A percentile compares a stretch with the other conserved stretches of the same genome.
phyloP scores from a whole-genome alignment of 2,888 invertebrate species.

The Clivina fossor region DNA sequence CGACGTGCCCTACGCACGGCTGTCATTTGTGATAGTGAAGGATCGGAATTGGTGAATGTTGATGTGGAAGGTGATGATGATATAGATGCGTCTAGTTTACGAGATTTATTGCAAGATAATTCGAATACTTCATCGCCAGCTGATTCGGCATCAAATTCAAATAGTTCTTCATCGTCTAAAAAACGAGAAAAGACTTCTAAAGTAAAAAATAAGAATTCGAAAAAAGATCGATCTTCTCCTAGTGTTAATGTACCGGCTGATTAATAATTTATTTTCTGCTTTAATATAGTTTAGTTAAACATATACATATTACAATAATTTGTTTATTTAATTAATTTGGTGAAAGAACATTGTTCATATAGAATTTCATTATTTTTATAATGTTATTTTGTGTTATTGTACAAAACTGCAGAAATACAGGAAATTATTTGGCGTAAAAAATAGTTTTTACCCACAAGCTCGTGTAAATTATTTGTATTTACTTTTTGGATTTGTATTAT shows the following conservation, averaged over 20 bases:
- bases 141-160: constrained; percentile 46
- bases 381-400: no score
- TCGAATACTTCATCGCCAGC: constrained; percentile 50
- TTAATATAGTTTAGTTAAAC: constrained; percentile 13
- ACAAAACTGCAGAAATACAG: no score
- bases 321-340: background rate
- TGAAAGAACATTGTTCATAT: no score
- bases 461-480: no score
- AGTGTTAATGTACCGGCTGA: constrained; percentile 45
- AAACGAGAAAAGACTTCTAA: constrained; percentile 43
- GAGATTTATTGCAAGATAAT: constrained; percentile 49
- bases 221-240: constrained; percentile 47
- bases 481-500: no score
- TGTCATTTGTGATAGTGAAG: constrained; percentile 41
- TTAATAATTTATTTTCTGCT: constrained; percentile 33
- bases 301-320: background rate
- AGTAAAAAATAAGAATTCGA: constrained; percentile 46
- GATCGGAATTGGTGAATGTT: constrained; percentile 45
- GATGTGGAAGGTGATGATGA: constrained; percentile 51
- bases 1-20: constrained; percentile 26
- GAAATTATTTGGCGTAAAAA: no score
- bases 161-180: constrained; percentile 44
- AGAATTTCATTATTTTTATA: no score
- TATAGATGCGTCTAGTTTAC: constrained; percentile 46
- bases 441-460: no score